A percentile compares a stretch with the other conserved stretches of the same genome.
phyloP scores from a whole-genome alignment of 2,888 invertebrate species.

The Netelia inedita region DNA sequence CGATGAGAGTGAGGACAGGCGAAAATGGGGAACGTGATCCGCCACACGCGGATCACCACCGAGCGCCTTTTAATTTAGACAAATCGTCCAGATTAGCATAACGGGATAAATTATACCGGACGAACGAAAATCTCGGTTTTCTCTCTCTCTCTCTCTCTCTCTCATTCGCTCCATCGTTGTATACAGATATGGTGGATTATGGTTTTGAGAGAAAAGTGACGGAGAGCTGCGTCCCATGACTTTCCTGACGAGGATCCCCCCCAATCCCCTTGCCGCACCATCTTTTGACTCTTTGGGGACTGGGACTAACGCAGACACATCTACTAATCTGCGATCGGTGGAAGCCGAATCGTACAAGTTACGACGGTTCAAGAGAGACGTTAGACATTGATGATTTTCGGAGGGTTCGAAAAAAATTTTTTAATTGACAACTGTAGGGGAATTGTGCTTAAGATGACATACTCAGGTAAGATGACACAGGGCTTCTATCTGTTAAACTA shows the following conservation, averaged over 20 bases:
- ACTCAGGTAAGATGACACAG: too few species aligned
- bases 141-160: slow-evolving; percentile 34
- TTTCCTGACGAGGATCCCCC: slow-evolving; percentile 33
- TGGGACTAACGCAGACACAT: not conserved
- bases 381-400: too few species aligned
- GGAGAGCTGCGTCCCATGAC: slow-evolving; percentile 56
- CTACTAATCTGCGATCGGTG: not conserved
- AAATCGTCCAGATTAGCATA: slow-evolving; percentile 85
- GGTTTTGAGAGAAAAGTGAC: slow-evolving; percentile 36
- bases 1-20: slow-evolving; percentile 63
- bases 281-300: not conserved
- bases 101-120: slow-evolving; percentile 84
- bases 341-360: not conserved
- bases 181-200: slow-evolving; percentile 15
- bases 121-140: slow-evolving; percentile 78
- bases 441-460: too few species aligned
- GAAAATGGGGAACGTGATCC: slow-evolving; percentile 74
- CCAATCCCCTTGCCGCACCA: slow-evolving; percentile 8
- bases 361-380: not conserved
- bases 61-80: slow-evolving; percentile 85
- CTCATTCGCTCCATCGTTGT: not conserved
- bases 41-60: slow-evolving; percentile 72
- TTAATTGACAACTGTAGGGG: too few species aligned
- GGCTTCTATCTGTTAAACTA: too few species aligned
- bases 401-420: too few species aligned